phyloP scores from a whole-genome alignment of 2,888 invertebrate genomes.

The Bombylius discolor region DNA sequence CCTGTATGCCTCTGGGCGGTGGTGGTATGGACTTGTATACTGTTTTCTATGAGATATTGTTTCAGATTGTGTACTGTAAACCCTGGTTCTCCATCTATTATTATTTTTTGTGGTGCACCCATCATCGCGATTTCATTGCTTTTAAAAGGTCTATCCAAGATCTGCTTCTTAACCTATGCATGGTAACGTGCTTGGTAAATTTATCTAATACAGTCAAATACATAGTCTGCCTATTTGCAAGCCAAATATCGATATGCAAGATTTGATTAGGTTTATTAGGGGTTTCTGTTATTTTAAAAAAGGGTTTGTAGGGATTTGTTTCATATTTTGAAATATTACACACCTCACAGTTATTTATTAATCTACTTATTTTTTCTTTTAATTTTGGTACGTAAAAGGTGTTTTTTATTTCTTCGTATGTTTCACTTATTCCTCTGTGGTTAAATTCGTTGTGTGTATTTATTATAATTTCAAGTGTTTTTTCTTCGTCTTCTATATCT shows the following conservation, averaged over 20 bases:
- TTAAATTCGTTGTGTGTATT: constrained; percentile 2
- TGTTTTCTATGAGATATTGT: constrained; percentile 10
- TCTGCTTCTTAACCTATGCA: constrained; percentile 5
- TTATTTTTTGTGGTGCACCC: constrained; percentile 10
- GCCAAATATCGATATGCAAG: constrained; percentile 5
- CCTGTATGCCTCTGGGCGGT: constrained; percentile 13
- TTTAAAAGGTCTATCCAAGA: constrained; percentile 12
- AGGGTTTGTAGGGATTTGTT: constrained; percentile 1
- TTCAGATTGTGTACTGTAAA: constrained; percentile 14
- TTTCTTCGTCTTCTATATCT: constrained; percentile 6
- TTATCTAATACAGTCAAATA: constrained; percentile 7
- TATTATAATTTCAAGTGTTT: neutral
- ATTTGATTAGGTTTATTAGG: constrained; percentile 2
- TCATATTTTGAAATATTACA: neutral
- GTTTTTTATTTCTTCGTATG: constrained; percentile 5
- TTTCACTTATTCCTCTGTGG: constrained; percentile 7
- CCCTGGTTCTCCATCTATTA: constrained; percentile 14
- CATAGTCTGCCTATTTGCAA: constrained; percentile 3
- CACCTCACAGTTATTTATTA: no score
- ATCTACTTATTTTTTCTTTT: constrained; percentile 46
- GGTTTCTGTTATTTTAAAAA: neutral
- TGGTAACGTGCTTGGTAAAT: constrained; percentile 6
- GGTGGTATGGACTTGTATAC: constrained; percentile 13
- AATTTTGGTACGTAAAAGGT: constrained; percentile 15
- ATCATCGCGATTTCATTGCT: constrained; percentile 9